A percentile compares a stretch with the other conserved stretches of the same genome.
These are phyloP conservation scores for Dolichoris vasculosae DNA, from an alignment of 1,140 invertebrate species.

Conservation along the genomic window DNA sequence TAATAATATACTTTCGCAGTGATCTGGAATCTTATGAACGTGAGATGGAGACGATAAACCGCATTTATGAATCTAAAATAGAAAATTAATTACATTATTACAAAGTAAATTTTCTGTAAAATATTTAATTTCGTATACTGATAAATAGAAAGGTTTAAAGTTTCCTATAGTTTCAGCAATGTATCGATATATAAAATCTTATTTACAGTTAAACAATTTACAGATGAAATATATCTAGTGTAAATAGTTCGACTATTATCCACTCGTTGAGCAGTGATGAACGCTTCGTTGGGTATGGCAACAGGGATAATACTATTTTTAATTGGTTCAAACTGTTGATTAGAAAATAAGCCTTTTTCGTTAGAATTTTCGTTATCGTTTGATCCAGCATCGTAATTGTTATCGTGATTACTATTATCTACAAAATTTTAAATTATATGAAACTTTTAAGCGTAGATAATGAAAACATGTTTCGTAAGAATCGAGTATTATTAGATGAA, in stretches of 20 bases:
- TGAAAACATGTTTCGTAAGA: not conserved
- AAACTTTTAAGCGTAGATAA: not conserved
- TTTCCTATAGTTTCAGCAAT: not conserved
- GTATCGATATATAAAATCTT: conserved; percentile 16
- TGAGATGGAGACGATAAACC: conserved; percentile 80
- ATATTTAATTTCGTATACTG: not conserved
- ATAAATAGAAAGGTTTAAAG: not conserved
- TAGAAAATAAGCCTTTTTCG: conserved; percentile 51
- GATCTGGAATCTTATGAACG: conserved; percentile 81
- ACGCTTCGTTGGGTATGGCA: conserved; percentile 69
- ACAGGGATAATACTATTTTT: conserved; percentile 56
- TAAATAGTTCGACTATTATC: conserved; percentile 73
- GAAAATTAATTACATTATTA: not conserved
- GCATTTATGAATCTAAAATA: conserved; percentile 78
- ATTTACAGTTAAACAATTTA: conserved; percentile 74
- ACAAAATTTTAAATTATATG: conserved; percentile 40
- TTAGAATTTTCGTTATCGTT: conserved; percentile 51
- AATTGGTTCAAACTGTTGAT: conserved; percentile 50
- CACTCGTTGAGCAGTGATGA: conserved; percentile 72
- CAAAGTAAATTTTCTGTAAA: not conserved
- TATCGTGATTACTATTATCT: conserved; percentile 65
- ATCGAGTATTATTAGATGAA: not conserved
- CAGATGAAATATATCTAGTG: conserved; percentile 73
- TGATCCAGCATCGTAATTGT: conserved; percentile 23
- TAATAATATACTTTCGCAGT: conserved; percentile 76